Base-by-base conservation (phyloP, 2,888 invertebrate genomes). In the Branchellion lobata region DNA sequence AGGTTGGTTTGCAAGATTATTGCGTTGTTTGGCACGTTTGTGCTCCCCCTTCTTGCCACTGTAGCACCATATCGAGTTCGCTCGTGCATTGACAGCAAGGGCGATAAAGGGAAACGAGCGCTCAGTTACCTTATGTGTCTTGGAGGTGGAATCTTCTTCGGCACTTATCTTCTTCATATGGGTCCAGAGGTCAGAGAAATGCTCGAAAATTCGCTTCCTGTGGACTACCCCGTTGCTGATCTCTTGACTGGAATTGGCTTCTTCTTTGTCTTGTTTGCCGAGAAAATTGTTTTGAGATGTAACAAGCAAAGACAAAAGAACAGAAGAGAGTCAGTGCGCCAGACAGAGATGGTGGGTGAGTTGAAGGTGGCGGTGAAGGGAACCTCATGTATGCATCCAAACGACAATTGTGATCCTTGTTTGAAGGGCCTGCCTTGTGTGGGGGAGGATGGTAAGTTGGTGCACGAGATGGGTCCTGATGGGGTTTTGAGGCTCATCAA, bases 91-190 rank as follows among this genome's bases (percentile, higher is more conserved):
- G 61, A 69, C 21, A 78, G 73, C 57, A 72, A 77, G 57, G 83
- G 83, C 3, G 76, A 80, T 24, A 73, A 33, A 8, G 83, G 83
- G 36, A 72, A 79, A 72, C 53, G 77, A 36, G 65, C 83, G 18
- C 78, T 83, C 47, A 84, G 82, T 71, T 83, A 81, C 68, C 36
- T 84, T 53, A 86, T 86, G 82, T 87, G 86, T 79, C 81, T 86
- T 61, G 84, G 86, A 51, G 86, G 85, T 36, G 87, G 87, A 8
- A 85, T 87, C 47, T 87, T 87, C 79, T 83, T 87, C 36, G 86
- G 85, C 5, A 85, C 86, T 81, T 87, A 85, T 82, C 85, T 87
- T 75, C 82, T 87, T n/a, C 85, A 85, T 71, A 83, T 87, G 77
- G 83, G 86, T n/a, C 87, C 87, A 0, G 84, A 85, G 80, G 86